Percentiles rank a stretch among this genome's conserved stretches.
Evolutionary conservation across 2,888 invertebrate species (phyloP).

Genomic region (Chrysina gloriosa): DNA sequence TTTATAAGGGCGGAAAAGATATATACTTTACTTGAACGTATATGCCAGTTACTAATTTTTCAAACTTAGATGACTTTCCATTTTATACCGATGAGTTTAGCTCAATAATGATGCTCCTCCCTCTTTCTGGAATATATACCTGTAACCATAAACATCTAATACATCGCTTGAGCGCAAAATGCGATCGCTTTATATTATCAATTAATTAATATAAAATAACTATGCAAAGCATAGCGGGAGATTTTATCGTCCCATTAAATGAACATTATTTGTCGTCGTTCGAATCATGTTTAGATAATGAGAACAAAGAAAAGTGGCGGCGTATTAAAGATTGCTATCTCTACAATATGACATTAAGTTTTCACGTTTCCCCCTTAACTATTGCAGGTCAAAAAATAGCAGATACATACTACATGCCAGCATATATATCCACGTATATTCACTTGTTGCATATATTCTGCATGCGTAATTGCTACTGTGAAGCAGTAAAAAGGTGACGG

Average conservation of each 20-base stretch:
- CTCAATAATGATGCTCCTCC: conserved; percentile 42
- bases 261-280: conserved; percentile 52
- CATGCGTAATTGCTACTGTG: conserved; percentile 5
- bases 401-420: neutral
- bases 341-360: conserved; percentile 38
- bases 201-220: conserved; percentile 56
- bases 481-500: conserved; percentile 4
- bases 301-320: conserved; percentile 48
- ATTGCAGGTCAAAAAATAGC: conserved; percentile 24
- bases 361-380: conserved; percentile 27
- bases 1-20: neutral
- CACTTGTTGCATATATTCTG: conserved; percentile 6
- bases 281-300: conserved; percentile 51
- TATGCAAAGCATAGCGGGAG: conserved; percentile 51
- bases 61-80: conserved; percentile 41
- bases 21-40: neutral
- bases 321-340: conserved; percentile 37
- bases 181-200: conserved; percentile 53
- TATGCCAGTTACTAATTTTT: neutral
- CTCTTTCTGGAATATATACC: conserved; percentile 38
- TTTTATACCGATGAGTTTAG: conserved; percentile 41
- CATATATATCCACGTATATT: neutral
- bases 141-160: conserved; percentile 44
- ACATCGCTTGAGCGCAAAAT: conserved; percentile 44
- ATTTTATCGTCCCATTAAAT: conserved; percentile 52